A percentile compares a stretch with the other conserved stretches of the same genome.
Conservation (phyloP, 2,888 invertebrate genomes). For the Elmis aenea region DNA sequence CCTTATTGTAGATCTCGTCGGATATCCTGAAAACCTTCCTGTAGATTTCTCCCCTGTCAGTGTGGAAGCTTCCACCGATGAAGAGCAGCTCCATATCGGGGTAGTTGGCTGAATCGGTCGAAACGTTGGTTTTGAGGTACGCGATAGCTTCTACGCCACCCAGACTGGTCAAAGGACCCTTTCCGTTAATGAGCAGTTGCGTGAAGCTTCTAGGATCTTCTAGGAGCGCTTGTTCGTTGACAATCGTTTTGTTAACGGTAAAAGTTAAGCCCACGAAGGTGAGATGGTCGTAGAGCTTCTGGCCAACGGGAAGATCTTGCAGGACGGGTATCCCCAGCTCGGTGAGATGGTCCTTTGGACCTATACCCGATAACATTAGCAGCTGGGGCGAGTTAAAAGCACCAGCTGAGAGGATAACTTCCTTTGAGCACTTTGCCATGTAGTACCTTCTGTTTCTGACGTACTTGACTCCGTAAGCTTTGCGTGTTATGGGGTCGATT, state of each 20-base stretch:
- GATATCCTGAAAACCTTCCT: conserved; percentile 52
- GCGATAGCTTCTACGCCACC: conserved; percentile 57
- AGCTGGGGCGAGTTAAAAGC: conserved; percentile 86
- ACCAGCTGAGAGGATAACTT: conserved; percentile 82
- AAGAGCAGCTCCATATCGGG: conserved; percentile 70
- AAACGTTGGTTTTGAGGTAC: conserved; percentile 56
- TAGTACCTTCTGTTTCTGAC: conserved; percentile 47
- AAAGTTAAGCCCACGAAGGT: conserved; percentile 50
- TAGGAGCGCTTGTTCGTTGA: conserved; percentile 27
- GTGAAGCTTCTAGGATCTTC: conserved; percentile 42
- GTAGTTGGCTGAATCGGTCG: conserved; percentile 49
- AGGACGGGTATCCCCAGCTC: conserved; percentile 55
- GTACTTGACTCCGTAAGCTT: conserved; percentile 66
- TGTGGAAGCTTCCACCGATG: conserved; percentile 49
- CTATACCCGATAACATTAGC: conserved; percentile 80
- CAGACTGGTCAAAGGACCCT: conserved; percentile 51
- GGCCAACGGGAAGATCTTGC: conserved; percentile 63
- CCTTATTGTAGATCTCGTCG: conserved; percentile 51
- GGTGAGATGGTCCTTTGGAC: conserved; percentile 57
- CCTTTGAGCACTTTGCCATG: conserved; percentile 60
- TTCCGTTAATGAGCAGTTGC: conserved; percentile 45
- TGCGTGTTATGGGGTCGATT: conserved; percentile 60
- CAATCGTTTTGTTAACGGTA: conserved; percentile 46
- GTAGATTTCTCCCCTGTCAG: conserved; percentile 34
- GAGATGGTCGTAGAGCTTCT: conserved; percentile 59